phyloP scores from a whole-genome alignment of 2,888 invertebrate species.

The Temnothorax rugatulus region DNA sequence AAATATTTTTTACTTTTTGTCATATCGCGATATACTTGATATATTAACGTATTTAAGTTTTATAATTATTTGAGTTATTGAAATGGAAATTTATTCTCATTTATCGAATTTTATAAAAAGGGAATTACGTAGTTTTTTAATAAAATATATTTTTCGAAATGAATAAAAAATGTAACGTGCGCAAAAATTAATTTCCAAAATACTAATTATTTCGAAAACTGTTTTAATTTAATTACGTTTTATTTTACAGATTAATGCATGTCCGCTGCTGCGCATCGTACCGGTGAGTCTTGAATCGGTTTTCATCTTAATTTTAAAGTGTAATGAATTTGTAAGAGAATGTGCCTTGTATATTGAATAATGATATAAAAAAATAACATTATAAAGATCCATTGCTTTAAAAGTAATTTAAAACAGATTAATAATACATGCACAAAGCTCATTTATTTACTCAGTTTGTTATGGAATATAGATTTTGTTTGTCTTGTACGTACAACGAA shows the following conservation, averaged over 20 bases:
- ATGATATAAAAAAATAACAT: background rate
- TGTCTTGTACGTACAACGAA: background rate
- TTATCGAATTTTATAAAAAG: background rate
- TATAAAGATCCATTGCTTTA: background rate
- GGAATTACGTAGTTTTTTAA: background rate
- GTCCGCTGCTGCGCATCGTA: background rate
- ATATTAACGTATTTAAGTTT: background rate
- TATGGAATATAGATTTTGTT: background rate
- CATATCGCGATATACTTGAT: background rate
- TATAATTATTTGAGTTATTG: background rate
- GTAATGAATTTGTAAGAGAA: background rate
- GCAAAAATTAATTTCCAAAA: background rate
- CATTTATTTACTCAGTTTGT: background rate
- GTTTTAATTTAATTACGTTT: background rate
- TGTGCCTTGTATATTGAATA: too few relatives aligned
- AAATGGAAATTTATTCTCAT: background rate
- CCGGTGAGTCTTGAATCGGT: background rate
- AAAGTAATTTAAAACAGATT: background rate
- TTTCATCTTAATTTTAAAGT: background rate
- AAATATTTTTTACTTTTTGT: background rate
- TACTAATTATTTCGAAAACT: background rate
- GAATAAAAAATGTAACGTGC: background rate
- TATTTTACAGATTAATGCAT: background rate
- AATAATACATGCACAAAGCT: background rate
- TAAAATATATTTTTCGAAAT: background rate